Conservation (phyloP, 2,888 invertebrate genomes). For the Sarcophaga subvicina region DNA sequence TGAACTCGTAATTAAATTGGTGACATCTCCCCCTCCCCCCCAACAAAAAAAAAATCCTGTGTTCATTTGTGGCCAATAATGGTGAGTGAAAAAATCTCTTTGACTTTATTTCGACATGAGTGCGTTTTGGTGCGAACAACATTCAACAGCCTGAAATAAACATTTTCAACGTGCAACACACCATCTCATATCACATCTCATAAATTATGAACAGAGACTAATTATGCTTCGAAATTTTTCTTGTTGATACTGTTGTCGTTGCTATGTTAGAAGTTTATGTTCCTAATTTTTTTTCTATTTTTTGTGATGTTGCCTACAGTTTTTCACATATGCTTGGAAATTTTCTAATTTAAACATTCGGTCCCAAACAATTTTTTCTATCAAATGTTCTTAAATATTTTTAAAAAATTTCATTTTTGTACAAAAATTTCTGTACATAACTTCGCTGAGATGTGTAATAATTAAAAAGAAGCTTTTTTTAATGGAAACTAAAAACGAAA, state of each 20-base stretch:
- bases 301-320: too few relatives aligned
- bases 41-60: neutral
- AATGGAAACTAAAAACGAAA: too few relatives aligned
- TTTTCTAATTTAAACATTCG: too few relatives aligned
- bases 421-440: too few relatives aligned
- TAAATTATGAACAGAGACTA: constrained; percentile 67
- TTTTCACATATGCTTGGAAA: too few relatives aligned
- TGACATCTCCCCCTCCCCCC: constrained; percentile 57
- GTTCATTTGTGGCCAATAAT: constrained; percentile 49
- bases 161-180: neutral
- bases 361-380: too few relatives aligned
- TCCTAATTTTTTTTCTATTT: too few relatives aligned
- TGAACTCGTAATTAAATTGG: constrained; percentile 69
- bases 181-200: constrained; percentile 17
- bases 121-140: neutral
- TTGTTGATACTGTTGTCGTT: neutral
- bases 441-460: too few relatives aligned
- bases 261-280: neutral
- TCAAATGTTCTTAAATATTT: too few relatives aligned
- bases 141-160: constrained; percentile 5
- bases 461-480: too few relatives aligned
- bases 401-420: too few relatives aligned
- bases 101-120: too few relatives aligned
- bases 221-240: constrained; percentile 68
- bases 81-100: neutral